Conservation (phyloP, 2,888 invertebrate species). For the Tetragonula carbonaria region DNA sequence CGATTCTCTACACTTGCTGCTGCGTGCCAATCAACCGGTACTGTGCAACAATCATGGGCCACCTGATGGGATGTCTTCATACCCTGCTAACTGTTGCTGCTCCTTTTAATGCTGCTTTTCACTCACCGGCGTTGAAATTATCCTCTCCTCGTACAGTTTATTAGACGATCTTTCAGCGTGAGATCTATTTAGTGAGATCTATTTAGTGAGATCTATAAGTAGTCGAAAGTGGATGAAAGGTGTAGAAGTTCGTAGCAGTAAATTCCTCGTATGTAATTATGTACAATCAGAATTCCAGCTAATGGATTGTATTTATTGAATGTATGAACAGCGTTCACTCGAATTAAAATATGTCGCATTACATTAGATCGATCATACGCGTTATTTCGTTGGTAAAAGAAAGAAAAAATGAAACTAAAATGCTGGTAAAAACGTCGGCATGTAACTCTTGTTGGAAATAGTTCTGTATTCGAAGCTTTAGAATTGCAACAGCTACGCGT, state of each 20-base stretch:
- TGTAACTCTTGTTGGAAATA: not conserved
- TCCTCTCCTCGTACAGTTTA: not conserved
- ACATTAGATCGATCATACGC: not conserved
- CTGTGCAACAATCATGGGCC: conserved; percentile 3
- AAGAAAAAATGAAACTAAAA: not conserved
- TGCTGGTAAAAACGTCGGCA: not conserved
- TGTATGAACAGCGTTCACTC: not conserved
- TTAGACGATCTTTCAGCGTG: not conserved
- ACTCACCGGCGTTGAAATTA: not conserved
- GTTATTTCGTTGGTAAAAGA: not conserved
- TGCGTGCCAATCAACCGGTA: conserved; percentile 19
- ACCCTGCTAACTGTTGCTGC: conserved; percentile 18
- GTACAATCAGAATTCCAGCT: not conserved
- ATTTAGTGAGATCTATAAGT: not conserved
- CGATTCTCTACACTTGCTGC: conserved; percentile 21
- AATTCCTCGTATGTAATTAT: not conserved
- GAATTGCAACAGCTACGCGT: not conserved
- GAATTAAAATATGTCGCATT: not conserved
- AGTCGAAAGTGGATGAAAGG: not conserved
- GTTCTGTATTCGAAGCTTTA: not conserved
- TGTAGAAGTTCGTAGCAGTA: not conserved
- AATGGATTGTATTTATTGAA: not conserved
- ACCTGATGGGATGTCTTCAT: conserved; percentile 29
- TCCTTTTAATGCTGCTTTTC: not conserved
- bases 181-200: not conserved